A percentile compares a stretch with the other conserved stretches of the same genome.
Conservation (phyloP, 2,113 vertebrate genomes). For the Callipepla squamata region DNA sequence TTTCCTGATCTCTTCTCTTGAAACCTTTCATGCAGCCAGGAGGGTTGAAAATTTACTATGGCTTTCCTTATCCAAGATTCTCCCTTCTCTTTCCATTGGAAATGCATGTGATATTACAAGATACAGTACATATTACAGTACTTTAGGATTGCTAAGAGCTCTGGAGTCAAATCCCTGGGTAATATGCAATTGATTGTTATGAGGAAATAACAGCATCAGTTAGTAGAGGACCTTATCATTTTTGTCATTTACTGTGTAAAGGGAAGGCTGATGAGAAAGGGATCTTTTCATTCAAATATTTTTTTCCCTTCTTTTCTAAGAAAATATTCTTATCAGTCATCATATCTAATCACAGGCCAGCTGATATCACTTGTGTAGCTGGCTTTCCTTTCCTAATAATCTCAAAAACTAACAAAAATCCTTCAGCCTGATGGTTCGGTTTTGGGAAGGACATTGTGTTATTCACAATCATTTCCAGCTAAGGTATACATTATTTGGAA, state of each 20-base stretch:
- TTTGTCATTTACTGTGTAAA: background rate
- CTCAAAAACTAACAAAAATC: background rate
- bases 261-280: background rate
- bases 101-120: background rate
- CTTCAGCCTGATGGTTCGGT: background rate
- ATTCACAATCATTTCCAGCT: slow-evolving; percentile 32
- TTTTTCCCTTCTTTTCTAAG: background rate
- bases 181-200: background rate
- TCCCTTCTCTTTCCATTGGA: background rate
- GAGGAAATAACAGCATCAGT: background rate
- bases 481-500: slow-evolving; percentile 39
- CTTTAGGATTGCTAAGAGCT: background rate
- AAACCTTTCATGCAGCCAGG: background rate
- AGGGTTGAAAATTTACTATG: background rate
- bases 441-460: slow-evolving; percentile 32
- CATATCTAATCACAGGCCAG: background rate
- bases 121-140: background rate
- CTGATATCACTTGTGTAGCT: background rate
- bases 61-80: background rate
- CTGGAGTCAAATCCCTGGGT: background rate
- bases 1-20: background rate
- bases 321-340: background rate
- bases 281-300: background rate
- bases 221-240: background rate
- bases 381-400: background rate